A percentile compares a stretch with the other conserved stretches of the same genome.
Conservation (phyloP, 2,888 invertebrate genomes). For the Lacanobia oleracea region DNA sequence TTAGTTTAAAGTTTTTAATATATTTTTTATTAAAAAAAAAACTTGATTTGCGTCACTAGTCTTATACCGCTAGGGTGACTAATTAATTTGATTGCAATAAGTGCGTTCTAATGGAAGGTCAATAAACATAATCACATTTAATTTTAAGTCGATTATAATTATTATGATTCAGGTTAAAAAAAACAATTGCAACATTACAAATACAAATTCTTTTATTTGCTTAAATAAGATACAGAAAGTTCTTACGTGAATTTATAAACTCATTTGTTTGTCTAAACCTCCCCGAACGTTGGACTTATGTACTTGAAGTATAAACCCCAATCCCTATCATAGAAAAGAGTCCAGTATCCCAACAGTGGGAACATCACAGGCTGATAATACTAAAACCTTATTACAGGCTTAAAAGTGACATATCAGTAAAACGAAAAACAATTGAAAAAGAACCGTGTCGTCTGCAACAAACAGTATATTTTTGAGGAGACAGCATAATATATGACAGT, state of each 20-base stretch:
- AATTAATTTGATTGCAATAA: conserved; percentile 10
- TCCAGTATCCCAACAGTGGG: not conserved
- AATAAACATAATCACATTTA: not conserved
- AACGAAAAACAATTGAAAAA: not conserved
- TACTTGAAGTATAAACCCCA: too few relatives aligned
- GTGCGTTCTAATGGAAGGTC: conserved; percentile 1
- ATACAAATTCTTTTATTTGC: too few relatives aligned
- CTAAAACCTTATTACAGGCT: not conserved
- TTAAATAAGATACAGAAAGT: too few relatives aligned
- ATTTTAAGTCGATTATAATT: not conserved
- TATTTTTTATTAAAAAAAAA: conserved; percentile 1
- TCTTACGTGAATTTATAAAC: too few relatives aligned
- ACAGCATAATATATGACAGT: conserved; percentile 37
- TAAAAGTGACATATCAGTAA: not conserved
- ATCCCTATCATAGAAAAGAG: not conserved
- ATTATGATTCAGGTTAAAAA: not conserved
- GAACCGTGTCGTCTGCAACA: conserved; percentile 37
- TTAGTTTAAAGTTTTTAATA: not conserved
- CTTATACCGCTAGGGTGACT: conserved; percentile 1
- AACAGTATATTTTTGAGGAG: conserved; percentile 31
- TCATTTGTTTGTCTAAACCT: too few relatives aligned
- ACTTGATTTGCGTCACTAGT: not conserved
- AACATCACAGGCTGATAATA: too few relatives aligned
- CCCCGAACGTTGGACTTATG: too few relatives aligned
- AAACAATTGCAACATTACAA: too few relatives aligned